Base-by-base conservation (phyloP, 2,888 invertebrate genomes). In the Microdon myrmicae region DNA sequence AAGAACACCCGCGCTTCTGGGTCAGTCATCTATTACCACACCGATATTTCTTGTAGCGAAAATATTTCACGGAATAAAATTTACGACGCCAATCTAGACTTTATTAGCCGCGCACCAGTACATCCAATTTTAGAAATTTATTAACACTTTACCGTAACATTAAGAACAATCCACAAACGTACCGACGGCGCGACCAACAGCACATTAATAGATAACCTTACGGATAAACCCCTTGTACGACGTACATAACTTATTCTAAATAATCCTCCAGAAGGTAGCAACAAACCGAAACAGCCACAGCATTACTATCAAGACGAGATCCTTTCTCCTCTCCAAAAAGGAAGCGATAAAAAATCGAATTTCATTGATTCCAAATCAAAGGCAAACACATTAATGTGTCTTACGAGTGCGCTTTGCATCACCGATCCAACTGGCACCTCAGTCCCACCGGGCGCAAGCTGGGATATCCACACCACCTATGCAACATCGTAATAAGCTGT, bases 271-370 rank as follows among this genome's bases (percentile, higher is more conserved):
- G 10, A 19, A 23, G 8, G 7, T 25, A 17, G 14, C n/a, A n/a
- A n/a, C n/a, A n/a, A n/a, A n/a, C n/a, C n/a, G n/a, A n/a, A n/a
- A n/a, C n/a, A n/a, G n/a, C n/a, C n/a, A n/a, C n/a, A n/a, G n/a
- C n/a, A n/a, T n/a, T n/a, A n/a, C n/a, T n/a, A n/a, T n/a, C n/a
- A n/a, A n/a, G n/a, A n/a, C n/a, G n/a, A n/a, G n/a, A n/a, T n/a
- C n/a, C n/a, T n/a, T 47, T 20, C 20, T 13, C 32, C 23, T 25
- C n/a, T n/a, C 26, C 29, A 32, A n/a, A 56, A 38, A 53, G 64
- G 51, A 64, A 58, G 37, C 26, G 51, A 58, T 64, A 64, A 53
- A 64, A 56, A 64, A 64, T 53, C 47, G 47, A 64, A 58, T 37
- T 37, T 58, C 64, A 64, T 64, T 64, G 64, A 64, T 53, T 64